Conservation (phyloP, 2,797 vertebrate genomes). For the Pseudochirops corinnae region DNA sequence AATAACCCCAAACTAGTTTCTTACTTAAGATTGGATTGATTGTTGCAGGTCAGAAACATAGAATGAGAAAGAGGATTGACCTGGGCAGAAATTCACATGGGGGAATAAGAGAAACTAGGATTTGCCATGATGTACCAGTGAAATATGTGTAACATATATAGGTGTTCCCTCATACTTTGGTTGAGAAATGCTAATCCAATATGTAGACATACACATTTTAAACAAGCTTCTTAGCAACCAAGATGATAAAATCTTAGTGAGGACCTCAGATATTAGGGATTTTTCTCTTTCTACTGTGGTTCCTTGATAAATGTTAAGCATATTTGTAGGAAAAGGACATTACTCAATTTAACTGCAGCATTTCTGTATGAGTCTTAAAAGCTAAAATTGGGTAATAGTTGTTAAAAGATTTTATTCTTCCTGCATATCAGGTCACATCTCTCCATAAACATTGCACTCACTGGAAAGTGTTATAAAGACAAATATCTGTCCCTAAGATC, state of each 20-base stretch:
- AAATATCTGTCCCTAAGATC: slow-evolving; percentile 38
- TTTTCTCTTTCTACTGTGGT: neutral
- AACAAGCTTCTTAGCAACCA: slow-evolving; percentile 20
- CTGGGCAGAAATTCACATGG: neutral
- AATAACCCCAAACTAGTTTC: neutral
- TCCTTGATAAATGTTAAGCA: slow-evolving; percentile 31
- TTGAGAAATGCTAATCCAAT: slow-evolving; percentile 3
- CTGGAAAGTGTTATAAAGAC: slow-evolving; percentile 47
- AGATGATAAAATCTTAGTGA: slow-evolving; percentile 19
- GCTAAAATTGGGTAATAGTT: slow-evolving; percentile 43
- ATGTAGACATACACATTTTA: neutral
- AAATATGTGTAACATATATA: neutral
- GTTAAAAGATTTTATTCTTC: slow-evolving; percentile 55
- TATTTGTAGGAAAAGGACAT: slow-evolving; percentile 37
- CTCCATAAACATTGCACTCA: slow-evolving; percentile 55
- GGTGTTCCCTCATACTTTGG: neutral
- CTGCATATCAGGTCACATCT: slow-evolving; percentile 52
- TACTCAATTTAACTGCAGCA: slow-evolving; percentile 53
- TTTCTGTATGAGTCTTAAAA: slow-evolving; percentile 55
- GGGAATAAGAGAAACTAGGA: neutral
- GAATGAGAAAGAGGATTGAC: neutral
- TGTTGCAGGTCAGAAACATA: neutral
- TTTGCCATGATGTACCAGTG: neutral
- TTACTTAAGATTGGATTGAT: slow-evolving; percentile 30
- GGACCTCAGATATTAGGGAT: slow-evolving; percentile 20